Evolutionary conservation across 1,140 invertebrate species (phyloP), one percentile per base, ranked within the genome.

Genomic region (Schmidtea mediterranea): DNA sequence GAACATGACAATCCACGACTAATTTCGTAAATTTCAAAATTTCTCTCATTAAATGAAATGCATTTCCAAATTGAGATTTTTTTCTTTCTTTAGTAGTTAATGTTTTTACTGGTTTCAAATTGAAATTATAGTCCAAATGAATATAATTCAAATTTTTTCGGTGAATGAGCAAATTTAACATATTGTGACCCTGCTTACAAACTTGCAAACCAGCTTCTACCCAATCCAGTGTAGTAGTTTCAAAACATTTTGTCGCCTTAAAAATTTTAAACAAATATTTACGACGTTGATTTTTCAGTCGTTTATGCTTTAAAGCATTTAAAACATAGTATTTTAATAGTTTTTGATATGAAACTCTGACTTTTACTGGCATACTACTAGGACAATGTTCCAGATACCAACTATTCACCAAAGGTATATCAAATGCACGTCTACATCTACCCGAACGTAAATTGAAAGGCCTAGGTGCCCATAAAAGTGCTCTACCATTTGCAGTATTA

Each of bases 51-150:
- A 98, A 72, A 71, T 98, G 92, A 69, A 98, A 98, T 51, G 90
- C 87, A 75, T 97, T 97, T 67, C 90, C 90, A 64, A 97, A 98
- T 49, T 90, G n/a, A 72, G 89, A 95, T 60, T 98, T 98, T 67
- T 98, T 98, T 64, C 92, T 75, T 61, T 98, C 90, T 61, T 95
- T 95, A 0, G 90, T 98, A n/a, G 90, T 98, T 24, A 98, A 69
- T 0, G 90, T 98, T 64, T 98, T 98, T 0, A 97, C 90, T 0
- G 90, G 90, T 66, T 98, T 98, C 60, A 98, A 72, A 63, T 98
- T 98, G 61, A 98, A 98, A 67, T 98, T 98, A 62, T 97, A 98
- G 71, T 98, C 92, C 62, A 98, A 73, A 75, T 98, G 92, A 24
- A 98, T 73, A 62, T 98, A 98, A 62, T 98, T 98, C 8, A 98